Evolutionary conservation across 2,888 invertebrate species (phyloP).

Genomic region (Pristionchus exspectatus): DNA sequence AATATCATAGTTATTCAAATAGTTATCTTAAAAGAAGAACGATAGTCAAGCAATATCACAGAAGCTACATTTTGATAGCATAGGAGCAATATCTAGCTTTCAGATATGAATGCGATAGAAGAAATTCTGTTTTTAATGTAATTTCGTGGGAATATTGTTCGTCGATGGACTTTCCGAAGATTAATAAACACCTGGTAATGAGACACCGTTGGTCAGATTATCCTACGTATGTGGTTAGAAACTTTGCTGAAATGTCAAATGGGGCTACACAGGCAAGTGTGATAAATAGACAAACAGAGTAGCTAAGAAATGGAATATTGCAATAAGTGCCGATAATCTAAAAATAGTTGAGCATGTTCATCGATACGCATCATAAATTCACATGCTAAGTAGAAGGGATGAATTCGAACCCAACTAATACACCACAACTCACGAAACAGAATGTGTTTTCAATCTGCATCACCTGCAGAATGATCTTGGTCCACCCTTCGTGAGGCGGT

Average conservation of each 20-base stretch:
- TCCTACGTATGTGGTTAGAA: too few species aligned
- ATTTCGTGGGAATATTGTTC: not conserved
- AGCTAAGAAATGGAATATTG: not conserved
- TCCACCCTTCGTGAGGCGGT: too few species aligned
- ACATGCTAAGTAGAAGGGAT: not conserved
- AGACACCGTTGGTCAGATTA: not conserved
- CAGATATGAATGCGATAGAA: not conserved
- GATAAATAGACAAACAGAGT: not conserved
- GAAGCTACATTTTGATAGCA: too few species aligned
- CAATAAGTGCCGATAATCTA: not conserved
- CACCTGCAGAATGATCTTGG: conserved; percentile 5
- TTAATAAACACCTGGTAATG: not conserved
- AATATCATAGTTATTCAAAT: not conserved
- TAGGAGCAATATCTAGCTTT: not conserved
- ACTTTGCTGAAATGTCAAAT: too few species aligned
- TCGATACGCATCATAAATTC: too few species aligned
- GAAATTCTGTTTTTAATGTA: not conserved
- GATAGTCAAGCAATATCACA: too few species aligned
- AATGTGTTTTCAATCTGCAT: not conserved
- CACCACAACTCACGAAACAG: too few species aligned
- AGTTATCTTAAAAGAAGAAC: too few species aligned
- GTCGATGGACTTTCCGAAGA: not conserved
- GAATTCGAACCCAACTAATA: not conserved
- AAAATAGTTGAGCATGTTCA: not conserved
- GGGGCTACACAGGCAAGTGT: not conserved